Percentiles rank a stretch among this genome's conserved stretches.
phyloP scores from a whole-genome alignment of 1,140 invertebrate species.

The Calycopis cecrops region DNA sequence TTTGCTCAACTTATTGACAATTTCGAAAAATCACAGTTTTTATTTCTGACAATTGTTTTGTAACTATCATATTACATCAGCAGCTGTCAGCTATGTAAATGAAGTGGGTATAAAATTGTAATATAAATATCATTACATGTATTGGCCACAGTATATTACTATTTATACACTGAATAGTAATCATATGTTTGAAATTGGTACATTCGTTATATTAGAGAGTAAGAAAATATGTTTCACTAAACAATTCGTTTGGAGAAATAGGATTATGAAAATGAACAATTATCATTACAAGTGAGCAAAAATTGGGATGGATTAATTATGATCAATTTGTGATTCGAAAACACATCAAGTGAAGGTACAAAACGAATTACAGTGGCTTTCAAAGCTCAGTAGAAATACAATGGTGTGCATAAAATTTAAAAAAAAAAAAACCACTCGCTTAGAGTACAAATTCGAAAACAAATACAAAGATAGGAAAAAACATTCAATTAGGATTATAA shows the following conservation, averaged over 20 bases:
- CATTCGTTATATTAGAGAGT: constrained; percentile 31
- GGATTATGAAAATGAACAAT: constrained; percentile 40
- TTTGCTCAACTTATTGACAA: constrained; percentile 74
- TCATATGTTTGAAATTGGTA: constrained; percentile 41
- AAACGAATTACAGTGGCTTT: constrained; percentile 4
- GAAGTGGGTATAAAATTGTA: constrained; percentile 71
- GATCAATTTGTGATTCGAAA: constrained; percentile 1
- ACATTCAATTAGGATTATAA: background rate
- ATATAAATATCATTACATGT: constrained; percentile 65
- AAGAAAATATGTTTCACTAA: constrained; percentile 29
- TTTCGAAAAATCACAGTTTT: constrained; percentile 73
- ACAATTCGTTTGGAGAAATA: constrained; percentile 24
- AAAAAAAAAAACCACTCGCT: constrained; percentile 8
- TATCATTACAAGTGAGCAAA: constrained; percentile 22
- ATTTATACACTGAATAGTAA: constrained; percentile 52
- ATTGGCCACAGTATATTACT: constrained; percentile 67
- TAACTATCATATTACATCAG: constrained; percentile 66
- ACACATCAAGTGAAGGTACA: background rate
- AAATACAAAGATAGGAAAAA: background rate
- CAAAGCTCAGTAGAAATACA: constrained; percentile 7
- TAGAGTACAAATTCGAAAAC: background rate
- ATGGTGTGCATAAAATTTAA: constrained; percentile 4
- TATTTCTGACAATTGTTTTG: constrained; percentile 69
- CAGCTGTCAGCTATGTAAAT: constrained; percentile 63
- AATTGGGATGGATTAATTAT: constrained; percentile 10